phyloP scores from a whole-genome alignment of 1,140 invertebrate species.

The Xylocopa sonorina region DNA sequence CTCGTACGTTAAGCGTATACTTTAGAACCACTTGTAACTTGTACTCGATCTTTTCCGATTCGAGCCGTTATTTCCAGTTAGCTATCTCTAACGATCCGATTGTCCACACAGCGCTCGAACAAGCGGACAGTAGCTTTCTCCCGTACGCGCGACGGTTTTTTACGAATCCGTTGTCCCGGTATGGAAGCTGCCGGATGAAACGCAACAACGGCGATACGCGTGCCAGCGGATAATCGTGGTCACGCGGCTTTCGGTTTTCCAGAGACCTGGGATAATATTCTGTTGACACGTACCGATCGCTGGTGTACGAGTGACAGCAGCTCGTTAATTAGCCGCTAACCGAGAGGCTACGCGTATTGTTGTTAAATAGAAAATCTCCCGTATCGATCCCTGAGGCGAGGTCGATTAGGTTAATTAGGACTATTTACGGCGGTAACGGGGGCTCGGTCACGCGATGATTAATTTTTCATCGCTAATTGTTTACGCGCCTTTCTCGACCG shows the following conservation, averaged over 20 bases:
- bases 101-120: too few species aligned
- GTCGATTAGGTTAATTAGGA: constrained; percentile 30
- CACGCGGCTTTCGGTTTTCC: not conserved
- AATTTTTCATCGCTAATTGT: constrained; percentile 38
- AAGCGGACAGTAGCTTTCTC: too few species aligned
- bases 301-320: constrained; percentile 17
- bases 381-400: constrained; percentile 28
- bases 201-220: not conserved
- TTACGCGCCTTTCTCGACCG: not conserved
- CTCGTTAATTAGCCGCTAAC: constrained; percentile 25
- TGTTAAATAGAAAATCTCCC: constrained; percentile 29
- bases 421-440: constrained; percentile 31
- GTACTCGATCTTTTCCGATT: too few species aligned
- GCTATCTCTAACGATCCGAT: too few species aligned
- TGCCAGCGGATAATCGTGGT: not conserved
- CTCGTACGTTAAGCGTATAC: too few species aligned
- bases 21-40: too few species aligned
- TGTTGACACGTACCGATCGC: not conserved
- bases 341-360: not conserved
- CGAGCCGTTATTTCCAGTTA: too few species aligned
- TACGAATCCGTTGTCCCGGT: too few species aligned
- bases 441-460: constrained; percentile 12
- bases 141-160: too few species aligned
- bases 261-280: not conserved
- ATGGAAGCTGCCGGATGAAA: too few species aligned